These are phyloP conservation scores for Premnoplex brunnescens DNA, from an alignment of 2,797 vertebrate genomes.

Conservation along the genomic window DNA sequence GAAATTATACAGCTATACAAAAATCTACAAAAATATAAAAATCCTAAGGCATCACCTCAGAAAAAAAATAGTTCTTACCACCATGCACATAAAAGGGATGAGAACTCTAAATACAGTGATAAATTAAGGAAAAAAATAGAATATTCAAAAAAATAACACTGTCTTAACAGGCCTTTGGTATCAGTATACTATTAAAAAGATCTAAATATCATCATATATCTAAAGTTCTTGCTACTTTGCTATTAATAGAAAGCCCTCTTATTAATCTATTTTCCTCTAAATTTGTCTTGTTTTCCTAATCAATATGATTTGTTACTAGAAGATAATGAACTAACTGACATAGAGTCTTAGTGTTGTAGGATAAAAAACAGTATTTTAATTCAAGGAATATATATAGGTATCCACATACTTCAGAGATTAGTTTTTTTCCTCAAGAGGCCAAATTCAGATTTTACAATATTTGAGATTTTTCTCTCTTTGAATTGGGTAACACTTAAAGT, in stretches of 20 bases:
- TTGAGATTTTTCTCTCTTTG: not conserved
- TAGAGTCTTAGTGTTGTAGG: not conserved
- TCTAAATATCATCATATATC: not conserved
- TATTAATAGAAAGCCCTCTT: not conserved
- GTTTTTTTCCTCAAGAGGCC: not conserved
- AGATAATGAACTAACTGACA: not conserved
- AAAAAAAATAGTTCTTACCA: not conserved
- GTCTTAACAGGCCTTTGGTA: not conserved
- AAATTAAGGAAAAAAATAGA: rapidly evolving
- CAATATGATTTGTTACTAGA: not conserved
- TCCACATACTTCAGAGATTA: not conserved
- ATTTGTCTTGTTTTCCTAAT: not conserved
- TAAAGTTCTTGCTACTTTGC: not conserved
- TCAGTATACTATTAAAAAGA: not conserved
- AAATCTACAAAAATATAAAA: no score
- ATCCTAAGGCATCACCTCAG: no score
- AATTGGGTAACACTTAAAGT: not conserved
- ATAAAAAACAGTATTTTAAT: not conserved
- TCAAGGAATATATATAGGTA: not conserved
- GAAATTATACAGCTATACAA: no score
- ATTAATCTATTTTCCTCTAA: not conserved
- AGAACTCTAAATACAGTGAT: not conserved
- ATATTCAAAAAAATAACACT: not conserved
- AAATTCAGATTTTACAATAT: not conserved
- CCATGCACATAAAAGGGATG: not conserved